Percentiles rank a stretch among this genome's conserved stretches.
phyloP scores from a whole-genome alignment of 2,888 invertebrate species.

The Strigamia crassipes region DNA sequence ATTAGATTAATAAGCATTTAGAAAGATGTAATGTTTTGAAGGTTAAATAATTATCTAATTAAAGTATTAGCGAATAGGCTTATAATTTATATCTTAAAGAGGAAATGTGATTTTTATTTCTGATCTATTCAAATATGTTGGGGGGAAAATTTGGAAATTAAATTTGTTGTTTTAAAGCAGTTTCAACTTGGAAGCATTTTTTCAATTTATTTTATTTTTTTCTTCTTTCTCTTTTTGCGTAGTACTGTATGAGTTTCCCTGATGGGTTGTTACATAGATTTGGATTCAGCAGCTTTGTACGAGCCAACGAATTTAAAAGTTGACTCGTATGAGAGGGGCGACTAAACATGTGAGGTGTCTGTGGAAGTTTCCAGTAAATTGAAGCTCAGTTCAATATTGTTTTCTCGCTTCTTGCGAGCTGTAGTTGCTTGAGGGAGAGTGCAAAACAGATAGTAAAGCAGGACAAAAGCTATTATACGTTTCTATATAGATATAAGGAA shows the following conservation, averaged over 20 bases:
- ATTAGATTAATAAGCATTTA: conserved; percentile 14
- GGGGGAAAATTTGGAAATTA: not conserved
- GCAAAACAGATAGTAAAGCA: conserved; percentile 37
- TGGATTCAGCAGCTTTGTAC: conserved; percentile 40
- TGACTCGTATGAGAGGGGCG: conserved; percentile 32
- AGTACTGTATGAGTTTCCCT: conserved; percentile 6
- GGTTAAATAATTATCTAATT: conserved; percentile 12
- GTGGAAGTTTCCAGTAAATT: conserved; percentile 39
- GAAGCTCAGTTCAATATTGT: conserved; percentile 37
- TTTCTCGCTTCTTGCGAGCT: conserved; percentile 34
- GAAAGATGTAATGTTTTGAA: not conserved
- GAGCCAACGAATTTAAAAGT: conserved; percentile 40
- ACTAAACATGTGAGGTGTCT: conserved; percentile 37
- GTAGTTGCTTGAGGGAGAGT: conserved; percentile 40
- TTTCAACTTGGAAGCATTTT: conserved; percentile 9
- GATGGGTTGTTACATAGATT: conserved; percentile 40
- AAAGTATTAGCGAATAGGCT: not conserved
- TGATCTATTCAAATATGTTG: not conserved
- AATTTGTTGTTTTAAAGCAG: not conserved
- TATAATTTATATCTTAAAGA: not conserved
- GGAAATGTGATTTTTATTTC: not conserved
- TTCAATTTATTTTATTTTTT: conserved; percentile 3
- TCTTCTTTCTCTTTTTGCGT: too few species aligned
- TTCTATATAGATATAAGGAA: conserved; percentile 36
- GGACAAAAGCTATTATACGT: conserved; percentile 40